phyloP scores from a whole-genome alignment of 2,113 vertebrate species.

The Anhinga rufa region DNA sequence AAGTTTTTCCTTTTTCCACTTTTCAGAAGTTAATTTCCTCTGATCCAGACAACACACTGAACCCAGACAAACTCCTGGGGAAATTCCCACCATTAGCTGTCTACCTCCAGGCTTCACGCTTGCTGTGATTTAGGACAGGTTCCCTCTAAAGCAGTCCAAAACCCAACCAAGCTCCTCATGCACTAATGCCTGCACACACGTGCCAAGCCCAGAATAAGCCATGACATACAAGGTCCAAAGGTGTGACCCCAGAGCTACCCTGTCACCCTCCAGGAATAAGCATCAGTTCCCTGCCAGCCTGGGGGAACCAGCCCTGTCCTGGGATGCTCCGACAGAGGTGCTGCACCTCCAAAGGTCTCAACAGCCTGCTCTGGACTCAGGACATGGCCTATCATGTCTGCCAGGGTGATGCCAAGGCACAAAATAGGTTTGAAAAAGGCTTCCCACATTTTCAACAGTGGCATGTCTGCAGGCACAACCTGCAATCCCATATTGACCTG shows the following conservation, averaged over 20 bases:
- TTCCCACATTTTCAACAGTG: not conserved
- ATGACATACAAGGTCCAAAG: not conserved
- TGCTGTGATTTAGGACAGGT: not conserved
- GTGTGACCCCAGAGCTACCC: not conserved
- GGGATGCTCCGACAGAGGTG: not conserved
- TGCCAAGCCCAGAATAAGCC: not conserved
- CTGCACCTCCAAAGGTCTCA: not conserved
- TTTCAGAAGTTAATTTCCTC: not conserved
- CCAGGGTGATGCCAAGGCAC: not conserved
- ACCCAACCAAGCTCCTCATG: not conserved
- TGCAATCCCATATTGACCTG: not conserved
- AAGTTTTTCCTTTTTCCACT: not conserved
- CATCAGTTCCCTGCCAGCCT: not conserved
- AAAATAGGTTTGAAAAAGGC: accelerated
- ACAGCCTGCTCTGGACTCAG: not conserved
- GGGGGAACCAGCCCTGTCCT: not conserved
- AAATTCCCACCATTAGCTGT: not conserved
- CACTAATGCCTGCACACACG: accelerated
- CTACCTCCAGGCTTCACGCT: not conserved
- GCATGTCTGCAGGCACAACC: not conserved
- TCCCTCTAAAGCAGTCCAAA: not conserved
- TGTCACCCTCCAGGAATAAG: not conserved
- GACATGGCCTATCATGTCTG: not conserved
- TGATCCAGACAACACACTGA: not conserved
- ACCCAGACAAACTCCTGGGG: not conserved